Percentiles rank a stretch among this genome's conserved stretches.
phyloP scores from a whole-genome alignment of 2,797 vertebrate species.

The Gambusia yucatana region DNA sequence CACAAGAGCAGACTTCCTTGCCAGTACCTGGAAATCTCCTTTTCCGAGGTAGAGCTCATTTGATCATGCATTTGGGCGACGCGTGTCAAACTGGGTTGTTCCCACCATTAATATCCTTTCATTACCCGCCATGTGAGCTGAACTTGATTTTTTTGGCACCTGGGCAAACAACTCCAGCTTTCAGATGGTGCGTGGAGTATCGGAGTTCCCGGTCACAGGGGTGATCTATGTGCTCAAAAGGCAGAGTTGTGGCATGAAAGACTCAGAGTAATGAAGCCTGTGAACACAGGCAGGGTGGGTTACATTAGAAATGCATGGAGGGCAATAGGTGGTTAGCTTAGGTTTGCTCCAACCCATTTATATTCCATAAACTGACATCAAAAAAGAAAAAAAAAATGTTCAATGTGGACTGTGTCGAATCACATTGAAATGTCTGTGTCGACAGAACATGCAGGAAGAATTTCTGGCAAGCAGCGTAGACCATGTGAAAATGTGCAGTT shows the following conservation, averaged over 20 bases:
- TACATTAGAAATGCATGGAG: conserved; percentile 83
- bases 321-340: conserved; percentile 81
- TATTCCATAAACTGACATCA: conserved; percentile 81
- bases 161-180: conserved; percentile 80
- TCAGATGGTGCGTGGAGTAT: conserved; percentile 78
- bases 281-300: conserved; percentile 72
- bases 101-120: conserved; percentile 89
- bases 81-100: conserved; percentile 86
- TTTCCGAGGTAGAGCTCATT: conserved; percentile 75
- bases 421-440: conserved; percentile 73
- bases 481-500: conserved; percentile 60
- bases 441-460: conserved; percentile 73
- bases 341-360: conserved; percentile 78
- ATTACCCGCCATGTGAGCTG: conserved; percentile 84
- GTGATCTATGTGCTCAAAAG: conserved; percentile 80
- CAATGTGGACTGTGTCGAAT: conserved; percentile 52
- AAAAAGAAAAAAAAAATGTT: conserved; percentile 76
- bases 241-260: conserved; percentile 77
- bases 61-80: conserved; percentile 79
- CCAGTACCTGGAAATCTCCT: conserved; percentile 83
- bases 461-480: conserved; percentile 68
- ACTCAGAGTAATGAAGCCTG: conserved; percentile 81
- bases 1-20: conserved; percentile 71
- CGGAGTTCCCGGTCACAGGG: conserved; percentile 78
- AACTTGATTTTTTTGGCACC: conserved; percentile 88